Conservation (phyloP, 2,797 vertebrate genomes). For the Siniperca scherzeri region DNA sequence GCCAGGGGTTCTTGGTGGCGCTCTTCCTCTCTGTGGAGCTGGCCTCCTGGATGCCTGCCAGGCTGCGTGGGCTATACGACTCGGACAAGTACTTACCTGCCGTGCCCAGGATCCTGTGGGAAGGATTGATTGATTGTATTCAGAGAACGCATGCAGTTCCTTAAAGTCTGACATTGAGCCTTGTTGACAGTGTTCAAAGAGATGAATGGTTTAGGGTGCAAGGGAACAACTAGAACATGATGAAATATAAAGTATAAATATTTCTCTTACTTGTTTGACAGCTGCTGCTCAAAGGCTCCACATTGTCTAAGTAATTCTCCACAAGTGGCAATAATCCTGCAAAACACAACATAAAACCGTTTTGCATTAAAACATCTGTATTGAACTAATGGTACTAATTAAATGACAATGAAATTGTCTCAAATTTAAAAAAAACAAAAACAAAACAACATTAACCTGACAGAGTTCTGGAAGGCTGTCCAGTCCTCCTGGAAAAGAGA, state of each 20-base stretch:
- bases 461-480: slow-evolving; percentile 95
- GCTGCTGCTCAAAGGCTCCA: slow-evolving; percentile 96
- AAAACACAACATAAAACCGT: not conserved
- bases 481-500: slow-evolving; percentile 96
- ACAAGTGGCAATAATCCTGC: slow-evolving; percentile 94
- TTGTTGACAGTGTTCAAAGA: not conserved
- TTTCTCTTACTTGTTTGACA: slow-evolving; percentile 92
- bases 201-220: not conserved
- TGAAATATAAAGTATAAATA: not conserved
- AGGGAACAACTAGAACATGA: not conserved
- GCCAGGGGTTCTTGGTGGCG: slow-evolving; percentile 93
- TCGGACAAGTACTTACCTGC: slow-evolving; percentile 95
- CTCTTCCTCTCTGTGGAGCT: slow-evolving; percentile 88
- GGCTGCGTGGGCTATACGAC: slow-evolving; percentile 95
- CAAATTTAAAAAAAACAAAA: not conserved
- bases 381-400: not conserved
- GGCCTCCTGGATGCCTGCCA: slow-evolving; percentile 92
- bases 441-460: slow-evolving; percentile 85
- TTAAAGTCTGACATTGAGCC: not conserved
- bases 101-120: slow-evolving; percentile 90
- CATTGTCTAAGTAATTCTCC: slow-evolving; percentile 96
- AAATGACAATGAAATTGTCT: not conserved
- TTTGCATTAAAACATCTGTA: not conserved
- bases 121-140: slow-evolving; percentile 12
- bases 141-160: not conserved